phyloP scores from a whole-genome alignment of 1,140 invertebrate species.

The Trichonephila inaurata region DNA sequence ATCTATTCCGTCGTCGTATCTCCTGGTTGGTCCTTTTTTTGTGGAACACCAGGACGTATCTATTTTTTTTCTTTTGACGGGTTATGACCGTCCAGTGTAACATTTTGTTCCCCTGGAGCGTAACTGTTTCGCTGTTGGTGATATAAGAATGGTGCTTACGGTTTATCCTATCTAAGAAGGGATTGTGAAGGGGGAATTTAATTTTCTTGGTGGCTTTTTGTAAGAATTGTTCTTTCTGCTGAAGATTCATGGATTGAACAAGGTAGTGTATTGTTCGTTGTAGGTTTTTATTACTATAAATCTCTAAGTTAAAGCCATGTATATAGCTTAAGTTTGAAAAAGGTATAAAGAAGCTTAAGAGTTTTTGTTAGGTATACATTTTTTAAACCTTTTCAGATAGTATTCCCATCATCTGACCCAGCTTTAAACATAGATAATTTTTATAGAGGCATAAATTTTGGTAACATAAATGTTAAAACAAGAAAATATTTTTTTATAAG shows the following conservation, averaged over 20 bases:
- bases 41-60: background rate
- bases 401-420: no score
- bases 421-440: no score
- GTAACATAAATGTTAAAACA: no score
- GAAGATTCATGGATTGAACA: background rate
- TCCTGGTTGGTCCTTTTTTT: background rate
- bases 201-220: background rate
- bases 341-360: no score
- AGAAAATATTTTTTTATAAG: no score
- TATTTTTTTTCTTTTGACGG: background rate
- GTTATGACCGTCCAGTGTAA: constrained; percentile 5
- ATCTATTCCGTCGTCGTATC: constrained; percentile 1
- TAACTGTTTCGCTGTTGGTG: constrained; percentile 6
- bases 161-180: constrained; percentile 9
- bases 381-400: no score
- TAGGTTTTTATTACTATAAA: no score
- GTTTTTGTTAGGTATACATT: no score
- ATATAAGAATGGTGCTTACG: constrained; percentile 26
- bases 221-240: background rate
- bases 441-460: no score
- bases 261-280: no score
- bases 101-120: background rate
- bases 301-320: no score
- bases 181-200: background rate
- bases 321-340: no score